Base-by-base conservation (phyloP, 2,113 vertebrate genomes). In the Ochotona princeps region DNA sequence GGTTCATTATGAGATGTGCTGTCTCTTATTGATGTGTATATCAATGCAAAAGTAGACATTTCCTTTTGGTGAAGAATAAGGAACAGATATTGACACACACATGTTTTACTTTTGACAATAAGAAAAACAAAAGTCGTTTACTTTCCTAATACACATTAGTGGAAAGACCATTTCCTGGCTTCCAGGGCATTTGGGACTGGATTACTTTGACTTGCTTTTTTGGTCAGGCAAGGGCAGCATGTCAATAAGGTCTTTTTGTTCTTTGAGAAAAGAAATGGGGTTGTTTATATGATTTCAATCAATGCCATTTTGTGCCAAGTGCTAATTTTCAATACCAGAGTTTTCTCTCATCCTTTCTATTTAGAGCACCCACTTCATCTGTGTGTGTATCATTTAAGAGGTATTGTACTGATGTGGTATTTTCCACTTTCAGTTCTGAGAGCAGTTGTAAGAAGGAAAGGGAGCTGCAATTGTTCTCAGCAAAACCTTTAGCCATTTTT, bases 281-380 rank as follows among this genome's bases (percentile, higher is more conserved):
- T 74, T 87, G 30, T 93, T 94, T 91, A 81, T 94, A 94, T 96
- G 85, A 83, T 66, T 89, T 93, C 57, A 96, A 92, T 90, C 89
- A 95, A 79, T 84, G 89, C 28, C 60, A 51, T 93, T 90, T 93
- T 87, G 81, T 87, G 54, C 63, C 89, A 92, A 94, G 61, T 67
- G 47, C n/a, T 96, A 35, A 88, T 94, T 96, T 96, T 87, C 57
- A 88, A 26, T 23, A 76, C 70, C 79, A 75, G 28, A 76, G 49
- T 44, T 91, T 91, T 83, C 94, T 93, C 90, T 73, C n/a, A 25
- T 57, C 70, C 13, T 93, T 94, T 92, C 80, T 95, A 57, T 86
- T 92, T 80, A 90, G 90, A 94, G 72, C 10, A 49, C 35, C 67
- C 85, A 35, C 65, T 96, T 61, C 49, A 83, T 90, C 63, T 44